These are phyloP conservation scores for Ecliptopera silaceata DNA, from an alignment of 2,888 invertebrate genomes.

Conservation along the genomic window DNA sequence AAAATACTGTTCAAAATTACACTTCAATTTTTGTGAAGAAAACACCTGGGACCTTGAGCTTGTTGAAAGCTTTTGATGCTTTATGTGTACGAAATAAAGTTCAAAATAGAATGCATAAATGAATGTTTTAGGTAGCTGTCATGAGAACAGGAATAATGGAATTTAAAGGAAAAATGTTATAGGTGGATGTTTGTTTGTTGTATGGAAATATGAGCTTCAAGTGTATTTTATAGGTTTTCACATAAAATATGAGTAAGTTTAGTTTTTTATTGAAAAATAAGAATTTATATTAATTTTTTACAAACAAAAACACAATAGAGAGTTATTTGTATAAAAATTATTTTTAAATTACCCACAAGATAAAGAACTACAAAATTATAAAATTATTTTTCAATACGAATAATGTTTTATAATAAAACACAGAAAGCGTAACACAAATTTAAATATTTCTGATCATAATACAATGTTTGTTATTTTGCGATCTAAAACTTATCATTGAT, in stretches of 20 bases:
- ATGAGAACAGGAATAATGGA: constrained; percentile 57
- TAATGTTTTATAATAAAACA: too few species aligned
- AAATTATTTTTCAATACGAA: too few species aligned
- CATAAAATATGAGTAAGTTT: not conserved
- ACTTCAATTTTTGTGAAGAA: constrained; percentile 61
- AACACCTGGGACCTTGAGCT: constrained; percentile 60
- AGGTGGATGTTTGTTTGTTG: constrained; percentile 21
- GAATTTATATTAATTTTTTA: too few species aligned
- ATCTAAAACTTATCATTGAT: too few species aligned
- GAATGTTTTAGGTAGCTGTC: constrained; percentile 54
- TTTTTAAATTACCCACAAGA: too few species aligned
- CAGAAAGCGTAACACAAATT: too few species aligned
- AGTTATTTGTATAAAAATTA: too few species aligned
- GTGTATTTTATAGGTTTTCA: constrained; percentile 14
- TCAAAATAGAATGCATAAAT: constrained; percentile 33
- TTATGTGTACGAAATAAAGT: constrained; percentile 30
- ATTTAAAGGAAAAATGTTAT: constrained; percentile 51
- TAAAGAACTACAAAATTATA: too few species aligned
- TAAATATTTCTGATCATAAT: too few species aligned
- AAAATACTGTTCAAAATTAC: constrained; percentile 56
- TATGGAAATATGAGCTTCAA: constrained; percentile 15
- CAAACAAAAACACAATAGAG: too few species aligned
- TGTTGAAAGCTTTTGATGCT: constrained; percentile 25
- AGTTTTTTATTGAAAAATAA: too few species aligned
- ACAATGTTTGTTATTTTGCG: too few species aligned